Conservation (phyloP, 2,888 invertebrate genomes). For the Epsilonema sp. region DNA sequence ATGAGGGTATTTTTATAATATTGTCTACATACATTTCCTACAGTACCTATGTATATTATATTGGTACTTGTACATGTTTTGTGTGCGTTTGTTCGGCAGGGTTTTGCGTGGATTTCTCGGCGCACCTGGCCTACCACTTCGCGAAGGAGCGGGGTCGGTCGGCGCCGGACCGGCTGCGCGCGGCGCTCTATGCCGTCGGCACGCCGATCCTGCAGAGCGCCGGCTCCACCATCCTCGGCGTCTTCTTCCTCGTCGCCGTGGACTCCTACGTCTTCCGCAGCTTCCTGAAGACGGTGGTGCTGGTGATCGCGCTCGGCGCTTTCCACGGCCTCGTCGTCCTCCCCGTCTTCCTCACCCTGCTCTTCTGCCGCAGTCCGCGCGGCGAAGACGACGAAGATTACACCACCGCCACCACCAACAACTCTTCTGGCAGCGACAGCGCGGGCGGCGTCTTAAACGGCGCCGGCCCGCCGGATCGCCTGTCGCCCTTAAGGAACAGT, state of each 20-base stretch:
- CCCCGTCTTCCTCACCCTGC: slow-evolving; percentile 39
- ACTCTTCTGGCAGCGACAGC: background rate
- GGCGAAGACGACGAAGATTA: background rate
- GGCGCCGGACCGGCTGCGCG: slow-evolving; percentile 55
- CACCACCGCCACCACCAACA: background rate
- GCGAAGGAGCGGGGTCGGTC: slow-evolving; percentile 17
- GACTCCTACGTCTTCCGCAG: slow-evolving; percentile 68
- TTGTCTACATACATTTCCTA: too few relatives aligned
- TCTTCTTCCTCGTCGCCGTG: slow-evolving; percentile 61
- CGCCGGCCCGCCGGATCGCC: too few relatives aligned
- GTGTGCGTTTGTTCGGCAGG: too few relatives aligned
- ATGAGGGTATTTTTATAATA: too few relatives aligned
- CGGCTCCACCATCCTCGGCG: slow-evolving; percentile 68
- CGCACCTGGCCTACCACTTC: slow-evolving; percentile 61
- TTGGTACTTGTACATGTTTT: too few relatives aligned
- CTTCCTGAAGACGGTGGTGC: slow-evolving; percentile 83
- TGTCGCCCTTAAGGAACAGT: too few relatives aligned
- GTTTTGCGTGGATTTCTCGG: slow-evolving; percentile 83
- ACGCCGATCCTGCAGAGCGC: slow-evolving; percentile 78
- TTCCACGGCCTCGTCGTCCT: slow-evolving; percentile 78
- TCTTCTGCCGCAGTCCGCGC: background rate
- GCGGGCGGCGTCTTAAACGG: background rate
- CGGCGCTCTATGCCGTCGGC: slow-evolving; percentile 67
- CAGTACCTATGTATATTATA: too few relatives aligned
- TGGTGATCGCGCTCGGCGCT: slow-evolving; percentile 79